Evolutionary conservation across 2,888 invertebrate species (phyloP).

Genomic region (Pseudococcus jackbeardsleyi): DNA sequence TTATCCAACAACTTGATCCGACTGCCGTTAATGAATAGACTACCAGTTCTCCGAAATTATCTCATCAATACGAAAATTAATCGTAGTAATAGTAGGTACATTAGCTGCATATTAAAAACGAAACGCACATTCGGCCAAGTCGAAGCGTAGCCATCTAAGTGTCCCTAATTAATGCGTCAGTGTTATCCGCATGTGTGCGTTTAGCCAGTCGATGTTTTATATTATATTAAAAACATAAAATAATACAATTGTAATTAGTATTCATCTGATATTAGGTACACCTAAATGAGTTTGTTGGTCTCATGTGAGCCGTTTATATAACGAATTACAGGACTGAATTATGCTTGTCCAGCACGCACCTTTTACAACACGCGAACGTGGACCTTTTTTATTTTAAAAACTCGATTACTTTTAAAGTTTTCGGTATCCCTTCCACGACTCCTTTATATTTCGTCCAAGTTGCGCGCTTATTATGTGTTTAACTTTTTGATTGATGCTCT

Average conservation of each 20-base stretch:
- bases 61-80: not conserved
- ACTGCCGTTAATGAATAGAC: not conserved
- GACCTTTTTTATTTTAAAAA: constrained; percentile 39
- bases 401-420: constrained; percentile 43
- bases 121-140: not conserved
- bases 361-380: constrained; percentile 18
- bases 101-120: not conserved
- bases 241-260: constrained; percentile 60
- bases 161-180: constrained; percentile 29
- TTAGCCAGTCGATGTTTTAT: constrained; percentile 30
- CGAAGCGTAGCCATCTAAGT: constrained; percentile 15
- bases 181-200: constrained; percentile 27
- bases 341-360: constrained; percentile 59
- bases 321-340: constrained; percentile 60
- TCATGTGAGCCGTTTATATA: constrained; percentile 62
- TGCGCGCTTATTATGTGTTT: constrained; percentile 20
- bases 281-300: constrained; percentile 55
- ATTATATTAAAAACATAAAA: constrained; percentile 55
- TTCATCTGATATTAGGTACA: constrained; percentile 58
- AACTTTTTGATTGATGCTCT: constrained; percentile 44
- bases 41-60: not conserved
- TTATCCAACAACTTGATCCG: too few species aligned
- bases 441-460: not conserved
- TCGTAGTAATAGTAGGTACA: not conserved
- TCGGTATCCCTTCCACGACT: not conserved